These are phyloP conservation scores for Pollenia amentaria DNA, from an alignment of 2,888 invertebrate genomes.

Conservation along the genomic window DNA sequence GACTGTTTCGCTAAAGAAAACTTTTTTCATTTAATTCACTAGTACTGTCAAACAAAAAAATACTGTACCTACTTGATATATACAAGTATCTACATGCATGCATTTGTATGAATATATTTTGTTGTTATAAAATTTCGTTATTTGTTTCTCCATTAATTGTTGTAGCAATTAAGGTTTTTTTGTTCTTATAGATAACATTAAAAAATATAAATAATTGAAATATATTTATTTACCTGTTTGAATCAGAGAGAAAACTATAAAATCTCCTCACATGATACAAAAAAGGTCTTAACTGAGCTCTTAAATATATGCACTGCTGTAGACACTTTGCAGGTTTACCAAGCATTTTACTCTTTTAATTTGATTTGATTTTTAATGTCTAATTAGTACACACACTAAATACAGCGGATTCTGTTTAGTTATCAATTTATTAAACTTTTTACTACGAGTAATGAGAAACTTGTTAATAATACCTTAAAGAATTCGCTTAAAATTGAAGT, in stretches of 20 bases:
- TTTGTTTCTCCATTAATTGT: constrained; percentile 49
- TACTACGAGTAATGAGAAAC: not conserved
- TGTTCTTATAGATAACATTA: constrained; percentile 39
- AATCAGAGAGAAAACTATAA: constrained; percentile 7
- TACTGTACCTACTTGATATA: not conserved
- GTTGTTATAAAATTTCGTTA: constrained; percentile 18
- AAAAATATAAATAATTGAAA: not conserved
- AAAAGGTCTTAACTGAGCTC: constrained; percentile 38
- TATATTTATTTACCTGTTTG: constrained; percentile 43
- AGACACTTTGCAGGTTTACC: constrained; percentile 31
- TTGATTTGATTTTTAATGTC: constrained; percentile 25
- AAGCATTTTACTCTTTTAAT: constrained; percentile 39
- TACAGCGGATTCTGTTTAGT: constrained; percentile 23
- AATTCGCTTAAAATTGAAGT: not conserved
- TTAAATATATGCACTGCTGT: constrained; percentile 24
- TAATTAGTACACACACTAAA: constrained; percentile 21
- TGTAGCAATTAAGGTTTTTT: constrained; percentile 41
- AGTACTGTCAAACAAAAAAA: constrained; percentile 45
- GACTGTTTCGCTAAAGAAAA: constrained; percentile 59
- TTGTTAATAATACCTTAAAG: too few species aligned
- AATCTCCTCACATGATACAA: constrained; percentile 11
- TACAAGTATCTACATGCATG: constrained; percentile 24
- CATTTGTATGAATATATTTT: constrained; percentile 2
- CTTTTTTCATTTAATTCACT: constrained; percentile 51
- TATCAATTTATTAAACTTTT: constrained; percentile 39